Evolutionary conservation across 2,888 invertebrate species (phyloP), one percentile per base, ranked within the genome.

Genomic region (Parasteatoda lunata): DNA sequence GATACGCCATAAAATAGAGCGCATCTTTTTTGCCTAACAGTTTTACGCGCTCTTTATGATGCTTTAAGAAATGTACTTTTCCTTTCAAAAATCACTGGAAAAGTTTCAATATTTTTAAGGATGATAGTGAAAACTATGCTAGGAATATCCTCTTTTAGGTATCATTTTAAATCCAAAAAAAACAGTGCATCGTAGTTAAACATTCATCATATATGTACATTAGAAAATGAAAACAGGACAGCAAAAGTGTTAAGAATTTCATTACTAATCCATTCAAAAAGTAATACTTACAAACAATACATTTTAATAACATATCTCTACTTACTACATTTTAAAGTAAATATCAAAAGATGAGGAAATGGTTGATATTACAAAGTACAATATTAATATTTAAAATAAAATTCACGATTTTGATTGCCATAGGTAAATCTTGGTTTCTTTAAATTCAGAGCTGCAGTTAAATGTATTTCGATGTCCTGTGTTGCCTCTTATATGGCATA

Each of bases 101-200:
- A 82, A 87, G 81, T 70, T 82, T 81, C 86, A 81, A 81, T 86
- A 77, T 80, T 81, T 30, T 80, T 59, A 80, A 80, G 80, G 77
- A 84, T 84, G 85, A 86, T 86, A 86, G 85, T 80, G 80, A 87
- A 86, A 87, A 82, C 81, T 87, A 87, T 87, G 69, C 86, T 87
- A 87, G 85, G 86, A 87, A 82, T 82, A 87, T 59, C 80, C 85
- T 49, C 77, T 86, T 86, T 80, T 66, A 79, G 84, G 85, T 80
- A 86, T 79, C 76, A 72, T 75, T 86, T 30, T 79, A 80, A 86
- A 77, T 80, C 80, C 80, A 80, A 86, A 30, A n/a, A 86, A 81
- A 86, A 86, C 85, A 86, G 85, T 86, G 85, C 85, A 83, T 83
- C 72, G 66, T 86, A 86, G 84, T 85, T 85, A 85, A 85, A 86